These are phyloP conservation scores for Entosphenus tridentatus DNA, from an alignment of 2,113 vertebrate species.

Conservation along the genomic window DNA sequence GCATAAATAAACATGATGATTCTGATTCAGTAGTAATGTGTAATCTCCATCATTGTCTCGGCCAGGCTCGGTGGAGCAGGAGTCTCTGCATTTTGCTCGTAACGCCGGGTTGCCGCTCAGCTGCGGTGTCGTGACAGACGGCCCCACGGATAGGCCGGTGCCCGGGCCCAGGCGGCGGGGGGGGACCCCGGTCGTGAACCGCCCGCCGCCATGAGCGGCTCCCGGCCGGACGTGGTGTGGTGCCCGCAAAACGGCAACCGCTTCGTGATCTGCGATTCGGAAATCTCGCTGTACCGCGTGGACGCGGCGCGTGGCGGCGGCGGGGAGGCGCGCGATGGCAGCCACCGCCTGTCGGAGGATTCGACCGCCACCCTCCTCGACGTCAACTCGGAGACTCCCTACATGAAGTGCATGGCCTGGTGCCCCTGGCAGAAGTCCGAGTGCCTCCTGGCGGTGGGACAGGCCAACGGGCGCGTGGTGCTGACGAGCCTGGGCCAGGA, in stretches of 20 bases:
- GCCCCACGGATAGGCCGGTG: too few relatives aligned
- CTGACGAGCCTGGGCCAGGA: conserved; percentile 84
- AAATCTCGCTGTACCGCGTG: conserved; percentile 75
- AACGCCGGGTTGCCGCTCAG: too few relatives aligned
- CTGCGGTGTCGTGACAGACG: too few relatives aligned
- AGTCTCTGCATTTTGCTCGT: too few relatives aligned
- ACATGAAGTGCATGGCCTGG: conserved; percentile 99
- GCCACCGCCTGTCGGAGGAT: conserved; percentile 55
- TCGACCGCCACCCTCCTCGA: conserved; percentile 66
- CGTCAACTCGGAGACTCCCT: conserved; percentile 83
- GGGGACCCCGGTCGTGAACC: too few relatives aligned
- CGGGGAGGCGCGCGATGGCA: conserved; percentile 56
- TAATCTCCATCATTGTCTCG: too few relatives aligned
- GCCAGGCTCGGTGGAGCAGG: too few relatives aligned
- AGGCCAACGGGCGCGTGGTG: conserved; percentile 85
- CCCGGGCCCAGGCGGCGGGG: too few relatives aligned
- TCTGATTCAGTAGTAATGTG: too few relatives aligned
- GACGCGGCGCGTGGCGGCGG: conserved; percentile 40
- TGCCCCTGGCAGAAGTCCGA: conserved; percentile 68
- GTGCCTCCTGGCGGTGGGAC: conserved; percentile 77
- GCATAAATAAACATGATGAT: too few relatives aligned
- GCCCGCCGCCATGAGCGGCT: conserved; percentile 47
- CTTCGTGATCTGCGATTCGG: conserved; percentile 84
- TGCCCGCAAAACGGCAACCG: conserved; percentile 80
- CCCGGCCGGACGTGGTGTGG: conserved; percentile 90